Evolutionary conservation across 2,113 vertebrate genomes (phyloP).

Genomic region (Neopipo cinnamomea): DNA sequence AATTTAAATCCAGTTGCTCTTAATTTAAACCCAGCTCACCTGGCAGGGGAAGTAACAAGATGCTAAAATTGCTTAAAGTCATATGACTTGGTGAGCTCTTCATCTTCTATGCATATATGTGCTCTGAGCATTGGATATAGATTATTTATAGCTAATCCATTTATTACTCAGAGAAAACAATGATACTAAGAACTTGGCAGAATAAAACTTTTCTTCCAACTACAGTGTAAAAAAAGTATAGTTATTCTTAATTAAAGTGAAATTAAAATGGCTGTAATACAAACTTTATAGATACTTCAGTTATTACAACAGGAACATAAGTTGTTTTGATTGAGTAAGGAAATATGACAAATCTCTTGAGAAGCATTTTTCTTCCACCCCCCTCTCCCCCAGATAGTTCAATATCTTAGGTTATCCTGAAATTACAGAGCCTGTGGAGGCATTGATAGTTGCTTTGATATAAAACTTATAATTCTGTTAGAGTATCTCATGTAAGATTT

Average conservation of each 20-base stretch:
- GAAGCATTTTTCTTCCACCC: not conserved
- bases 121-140: not conserved
- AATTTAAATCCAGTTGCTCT: not conserved
- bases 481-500: not conserved
- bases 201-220: not conserved
- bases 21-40: not conserved
- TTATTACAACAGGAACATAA: not conserved
- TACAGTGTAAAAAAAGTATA: not conserved
- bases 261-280: not conserved
- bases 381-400: not conserved
- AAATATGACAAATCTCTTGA: not conserved
- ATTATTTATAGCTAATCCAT: not conserved
- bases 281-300: not conserved
- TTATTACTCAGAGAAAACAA: not conserved
- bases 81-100: not conserved
- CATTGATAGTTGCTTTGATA: not conserved
- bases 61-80: not conserved
- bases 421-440: not conserved
- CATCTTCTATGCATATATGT: not conserved
- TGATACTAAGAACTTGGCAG: not conserved
- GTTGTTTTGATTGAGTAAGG: not conserved
- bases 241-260: not conserved
- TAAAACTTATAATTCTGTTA: not conserved
- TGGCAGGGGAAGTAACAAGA: not conserved
- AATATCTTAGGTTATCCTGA: not conserved